Base-by-base conservation (phyloP, 1,140 invertebrate genomes). In the Mizuhopecten yessoensis region DNA sequence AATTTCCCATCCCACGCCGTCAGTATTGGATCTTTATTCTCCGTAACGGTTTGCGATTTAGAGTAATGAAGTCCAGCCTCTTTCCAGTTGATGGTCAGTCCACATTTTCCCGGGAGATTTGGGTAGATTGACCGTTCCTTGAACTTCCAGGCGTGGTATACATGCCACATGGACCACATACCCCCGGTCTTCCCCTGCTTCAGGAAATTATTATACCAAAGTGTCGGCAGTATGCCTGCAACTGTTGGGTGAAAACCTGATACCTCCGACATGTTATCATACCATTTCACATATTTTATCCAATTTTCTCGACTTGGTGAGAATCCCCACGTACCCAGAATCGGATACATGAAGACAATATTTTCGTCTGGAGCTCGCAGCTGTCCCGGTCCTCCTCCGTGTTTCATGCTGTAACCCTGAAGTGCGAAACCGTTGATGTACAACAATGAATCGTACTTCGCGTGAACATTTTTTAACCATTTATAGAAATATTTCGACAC, bases 151-250 rank as follows among this genome's bases (percentile, higher is more conserved):
- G 93, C 88, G 89, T 95, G 93, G 87, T 94, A 94, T 15, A 94
- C 94, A 87, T 95, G 93, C 95, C 95, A 95, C 92, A 95, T 95
- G 7, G 92, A 91, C 95, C 95, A 95, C 93, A 95, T 95, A 0
- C 89, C 33, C 23, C 94, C 89, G 2, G 89, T 87, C 33, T 89
- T 93, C 3, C 93, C 93, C 34, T 34, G 15, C 39, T 93, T 92
- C 0, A 86, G 15, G 13, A 91, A 92, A 0, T 33, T 87, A 15
- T 92, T 87, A 90, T 93, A 95, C 93, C 94, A 95, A 0, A 5
- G 20, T 7, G 92, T 92, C 0, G 94, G 92, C 29, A 91, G 34
- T 29, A 94, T 91, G 29, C 93, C 92, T 10, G 94, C 93, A 5
- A 95, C 93, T 9, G 45, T 34, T 0, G 95, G 95, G 7, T 92